phyloP scores from a whole-genome alignment of 2,888 invertebrate genomes.

The Chaetogeoica ovagalla region DNA sequence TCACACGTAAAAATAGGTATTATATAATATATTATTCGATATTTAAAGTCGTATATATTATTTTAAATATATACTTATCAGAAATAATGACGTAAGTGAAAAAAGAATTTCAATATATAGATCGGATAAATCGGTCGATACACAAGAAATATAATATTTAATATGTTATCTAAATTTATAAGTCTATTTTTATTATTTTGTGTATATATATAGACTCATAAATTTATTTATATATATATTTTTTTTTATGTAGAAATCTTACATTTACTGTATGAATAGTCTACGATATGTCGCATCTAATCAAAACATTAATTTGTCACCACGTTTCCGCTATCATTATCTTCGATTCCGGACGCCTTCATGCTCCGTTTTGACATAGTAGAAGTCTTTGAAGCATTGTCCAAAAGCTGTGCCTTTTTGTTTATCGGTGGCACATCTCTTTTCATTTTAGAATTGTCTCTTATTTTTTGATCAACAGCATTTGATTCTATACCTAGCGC shows the following conservation, averaged over 20 bases:
- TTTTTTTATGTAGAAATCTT: background rate
- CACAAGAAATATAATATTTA: too few relatives aligned
- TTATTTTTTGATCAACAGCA: background rate
- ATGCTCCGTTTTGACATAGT: slow-evolving; percentile 20
- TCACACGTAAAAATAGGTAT: slow-evolving; percentile 36
- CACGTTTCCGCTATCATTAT: background rate
- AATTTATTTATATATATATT: background rate
- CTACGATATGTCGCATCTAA: background rate
- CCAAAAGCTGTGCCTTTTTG: background rate
- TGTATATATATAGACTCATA: too few relatives aligned
- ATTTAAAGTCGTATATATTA: background rate
- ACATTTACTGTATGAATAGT: background rate
- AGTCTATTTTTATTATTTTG: background rate
- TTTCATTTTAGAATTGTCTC: background rate
- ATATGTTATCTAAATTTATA: background rate
- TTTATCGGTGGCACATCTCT: background rate
- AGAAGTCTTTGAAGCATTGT: background rate
- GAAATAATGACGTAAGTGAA: too few relatives aligned
- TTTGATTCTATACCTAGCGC: background rate
- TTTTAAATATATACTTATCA: too few relatives aligned
- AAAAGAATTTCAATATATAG: too few relatives aligned
- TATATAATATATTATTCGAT: background rate
- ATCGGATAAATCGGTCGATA: too few relatives aligned
- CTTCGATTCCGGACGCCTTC: slow-evolving; percentile 44
- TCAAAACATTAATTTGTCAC: slow-evolving; percentile 4